Evolutionary conservation across 2,888 invertebrate genomes (phyloP).

Genomic region (Camponotus fellah): DNA sequence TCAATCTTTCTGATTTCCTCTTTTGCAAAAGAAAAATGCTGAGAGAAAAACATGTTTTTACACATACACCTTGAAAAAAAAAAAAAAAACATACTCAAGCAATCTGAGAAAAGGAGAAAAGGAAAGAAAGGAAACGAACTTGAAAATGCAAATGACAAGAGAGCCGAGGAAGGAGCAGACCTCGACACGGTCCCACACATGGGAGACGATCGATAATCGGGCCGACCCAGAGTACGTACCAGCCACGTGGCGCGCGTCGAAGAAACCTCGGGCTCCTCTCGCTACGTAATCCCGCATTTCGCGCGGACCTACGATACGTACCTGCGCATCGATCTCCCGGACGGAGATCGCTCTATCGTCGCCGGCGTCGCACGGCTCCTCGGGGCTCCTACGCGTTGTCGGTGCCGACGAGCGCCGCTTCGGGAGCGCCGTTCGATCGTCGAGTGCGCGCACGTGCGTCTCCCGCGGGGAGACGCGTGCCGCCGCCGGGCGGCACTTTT

Average conservation of each 20-base stretch:
- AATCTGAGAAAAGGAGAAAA: not conserved
- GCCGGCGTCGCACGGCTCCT: not conserved
- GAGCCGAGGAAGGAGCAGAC: not conserved
- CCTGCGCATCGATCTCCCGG: conserved; percentile 17
- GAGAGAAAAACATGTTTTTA: too few species aligned
- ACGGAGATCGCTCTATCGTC: conserved; percentile 13
- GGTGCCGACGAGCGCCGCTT: conserved; percentile 2
- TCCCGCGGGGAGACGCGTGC: conserved; percentile 2
- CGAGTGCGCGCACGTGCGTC: conserved; percentile 36
- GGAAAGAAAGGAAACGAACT: not conserved
- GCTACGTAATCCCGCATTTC: too few species aligned
- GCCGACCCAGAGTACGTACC: too few species aligned
- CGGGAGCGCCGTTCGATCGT: conserved; percentile 4
- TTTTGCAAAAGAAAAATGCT: not conserved
- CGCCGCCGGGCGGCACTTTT: not conserved
- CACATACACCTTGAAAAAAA: too few species aligned
- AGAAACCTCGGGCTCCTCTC: too few species aligned
- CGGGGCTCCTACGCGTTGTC: not conserved
- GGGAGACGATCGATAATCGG: not conserved
- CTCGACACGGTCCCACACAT: not conserved
- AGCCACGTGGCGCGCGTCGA: conserved; percentile 25
- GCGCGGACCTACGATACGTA: not conserved
- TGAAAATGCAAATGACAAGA: not conserved
- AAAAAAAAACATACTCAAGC: not conserved
- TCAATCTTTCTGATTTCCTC: not conserved